Evolutionary conservation across 2,888 invertebrate species (phyloP).

Genomic region (Ormyrus thymus): DNA sequence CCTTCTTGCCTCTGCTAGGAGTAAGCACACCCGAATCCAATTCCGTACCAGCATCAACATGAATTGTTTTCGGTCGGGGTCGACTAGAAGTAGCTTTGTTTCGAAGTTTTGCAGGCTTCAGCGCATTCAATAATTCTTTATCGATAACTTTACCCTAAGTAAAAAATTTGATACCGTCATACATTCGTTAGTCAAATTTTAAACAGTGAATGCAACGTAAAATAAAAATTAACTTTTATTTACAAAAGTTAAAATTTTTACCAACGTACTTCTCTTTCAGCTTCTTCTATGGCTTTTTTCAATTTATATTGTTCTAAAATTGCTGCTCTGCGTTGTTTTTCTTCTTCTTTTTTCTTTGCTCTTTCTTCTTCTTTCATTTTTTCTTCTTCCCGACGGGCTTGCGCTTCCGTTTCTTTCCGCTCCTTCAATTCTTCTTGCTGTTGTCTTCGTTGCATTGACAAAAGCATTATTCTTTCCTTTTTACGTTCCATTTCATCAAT

Average conservation of each 20-base stretch:
- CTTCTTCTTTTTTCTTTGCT: conserved; percentile 86
- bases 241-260: not conserved
- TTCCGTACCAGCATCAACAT: conserved; percentile 89
- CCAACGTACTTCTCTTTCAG: conserved; percentile 84
- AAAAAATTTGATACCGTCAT: not conserved
- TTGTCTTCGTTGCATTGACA: conserved; percentile 92
- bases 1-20: conserved; percentile 85
- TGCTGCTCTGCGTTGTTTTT: conserved; percentile 88
- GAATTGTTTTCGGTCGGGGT: conserved; percentile 92
- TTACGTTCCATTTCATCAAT: conserved; percentile 94
- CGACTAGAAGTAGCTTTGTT: conserved; percentile 79
- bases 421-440: conserved; percentile 92
- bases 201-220: not conserved
- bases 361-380: conserved; percentile 86
- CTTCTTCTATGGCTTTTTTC: conserved; percentile 94
- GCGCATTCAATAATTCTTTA: conserved; percentile 80
- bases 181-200: not conserved
- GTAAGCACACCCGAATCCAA: conserved; percentile 86
- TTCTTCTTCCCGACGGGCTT: conserved; percentile 85
- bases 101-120: conserved; percentile 81
- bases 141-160: conserved; percentile 87
- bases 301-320: conserved; percentile 95
- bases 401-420: conserved; percentile 88
- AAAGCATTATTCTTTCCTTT: conserved; percentile 92
- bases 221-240: not conserved